phyloP scores from a whole-genome alignment of 2,113 vertebrate genomes.

The Eurystomus gularis region DNA sequence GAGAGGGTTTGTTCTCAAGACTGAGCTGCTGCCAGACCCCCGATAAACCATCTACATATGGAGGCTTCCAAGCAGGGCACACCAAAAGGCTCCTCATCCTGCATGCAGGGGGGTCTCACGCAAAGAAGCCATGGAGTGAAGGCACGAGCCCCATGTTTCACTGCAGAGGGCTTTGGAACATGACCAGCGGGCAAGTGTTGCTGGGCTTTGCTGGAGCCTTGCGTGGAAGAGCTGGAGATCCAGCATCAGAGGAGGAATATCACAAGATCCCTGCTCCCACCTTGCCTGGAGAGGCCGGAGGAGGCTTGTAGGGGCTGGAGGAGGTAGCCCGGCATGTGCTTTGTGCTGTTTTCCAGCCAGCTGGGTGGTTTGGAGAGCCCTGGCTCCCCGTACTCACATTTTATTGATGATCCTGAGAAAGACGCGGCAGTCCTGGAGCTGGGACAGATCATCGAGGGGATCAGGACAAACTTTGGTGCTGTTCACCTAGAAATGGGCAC shows the following conservation, averaged over 20 bases:
- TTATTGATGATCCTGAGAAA: slow-evolving; percentile 79
- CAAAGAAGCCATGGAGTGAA: background rate
- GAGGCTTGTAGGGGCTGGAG: background rate
- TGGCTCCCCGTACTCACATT: slow-evolving; percentile 77
- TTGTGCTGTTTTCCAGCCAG: background rate
- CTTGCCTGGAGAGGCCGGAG: background rate
- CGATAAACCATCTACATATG: fast-evolving
- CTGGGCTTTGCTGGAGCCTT: background rate
- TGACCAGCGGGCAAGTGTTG: background rate
- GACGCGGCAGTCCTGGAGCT: slow-evolving; percentile 80
- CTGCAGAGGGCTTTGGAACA: too few species aligned
- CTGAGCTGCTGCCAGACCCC: background rate
- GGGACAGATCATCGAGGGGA: slow-evolving; percentile 43
- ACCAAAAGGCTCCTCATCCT: background rate
- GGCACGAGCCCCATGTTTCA: background rate
- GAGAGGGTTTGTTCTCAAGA: background rate
- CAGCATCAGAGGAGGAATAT: background rate
- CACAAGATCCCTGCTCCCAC: background rate
- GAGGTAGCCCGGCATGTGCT: background rate
- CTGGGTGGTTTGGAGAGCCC: background rate
- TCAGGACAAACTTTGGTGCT: slow-evolving; percentile 69
- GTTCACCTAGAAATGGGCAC: slow-evolving; percentile 76
- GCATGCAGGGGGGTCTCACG: background rate
- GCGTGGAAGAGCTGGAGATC: background rate
- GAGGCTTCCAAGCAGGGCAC: background rate